Percentiles rank a stretch among this genome's conserved stretches.
phyloP scores from a whole-genome alignment of 2,888 invertebrate genomes.

The Drosophila kambysellisi region DNA sequence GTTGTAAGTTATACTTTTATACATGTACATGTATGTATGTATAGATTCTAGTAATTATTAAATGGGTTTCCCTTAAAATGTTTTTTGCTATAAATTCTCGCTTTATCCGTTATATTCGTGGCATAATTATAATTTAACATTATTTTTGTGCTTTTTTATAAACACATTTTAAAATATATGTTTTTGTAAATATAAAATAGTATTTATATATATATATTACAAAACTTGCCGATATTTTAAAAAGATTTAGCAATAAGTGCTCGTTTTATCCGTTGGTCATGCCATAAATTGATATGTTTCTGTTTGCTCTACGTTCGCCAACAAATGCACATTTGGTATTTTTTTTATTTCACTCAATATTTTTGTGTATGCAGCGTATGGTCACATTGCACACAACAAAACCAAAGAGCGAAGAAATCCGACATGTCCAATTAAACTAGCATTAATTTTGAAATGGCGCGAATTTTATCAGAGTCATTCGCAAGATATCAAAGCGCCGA shows the following conservation, averaged over 20 bases:
- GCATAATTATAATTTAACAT: background rate
- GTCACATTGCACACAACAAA: conserved; percentile 27
- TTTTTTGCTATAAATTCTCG: background rate
- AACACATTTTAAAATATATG: background rate
- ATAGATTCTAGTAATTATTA: background rate
- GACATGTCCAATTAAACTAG: background rate
- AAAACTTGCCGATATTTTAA: background rate
- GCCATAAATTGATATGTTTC: background rate
- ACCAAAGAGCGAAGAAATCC: background rate
- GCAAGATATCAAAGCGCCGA: conserved; percentile 26
- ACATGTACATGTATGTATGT: no score
- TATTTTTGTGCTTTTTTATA: background rate
- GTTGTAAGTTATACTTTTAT: no score
- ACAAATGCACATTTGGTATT: background rate
- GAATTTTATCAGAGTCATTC: conserved; percentile 20
- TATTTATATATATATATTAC: background rate
- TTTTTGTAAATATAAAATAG: background rate
- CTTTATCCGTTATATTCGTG: background rate
- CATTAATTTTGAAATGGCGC: conserved; percentile 24
- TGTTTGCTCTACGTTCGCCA: background rate
- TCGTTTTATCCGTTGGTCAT: background rate
- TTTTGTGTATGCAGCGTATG: background rate
- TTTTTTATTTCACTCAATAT: background rate
- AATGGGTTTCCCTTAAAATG: background rate
- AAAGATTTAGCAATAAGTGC: background rate